Conservation (phyloP, 2,888 invertebrate species). For the Resseliella maxima region DNA sequence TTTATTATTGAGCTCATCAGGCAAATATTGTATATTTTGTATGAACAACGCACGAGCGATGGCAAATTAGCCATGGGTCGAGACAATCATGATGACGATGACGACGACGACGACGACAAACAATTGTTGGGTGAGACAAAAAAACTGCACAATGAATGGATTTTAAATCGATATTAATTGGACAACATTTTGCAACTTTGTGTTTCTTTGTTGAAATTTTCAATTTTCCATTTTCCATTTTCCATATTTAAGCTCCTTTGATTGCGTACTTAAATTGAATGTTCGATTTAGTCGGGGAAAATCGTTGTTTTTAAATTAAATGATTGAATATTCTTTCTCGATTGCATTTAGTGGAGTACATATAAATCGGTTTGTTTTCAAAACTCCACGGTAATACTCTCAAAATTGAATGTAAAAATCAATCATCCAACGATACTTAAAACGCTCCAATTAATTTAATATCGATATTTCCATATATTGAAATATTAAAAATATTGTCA, state of each 20-base stretch:
- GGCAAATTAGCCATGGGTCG: neutral
- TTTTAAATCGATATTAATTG: slow-evolving; percentile 18
- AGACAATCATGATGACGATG: neutral
- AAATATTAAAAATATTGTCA: neutral
- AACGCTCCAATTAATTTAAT: neutral
- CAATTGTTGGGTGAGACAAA: too few relatives aligned
- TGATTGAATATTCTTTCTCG: too few relatives aligned
- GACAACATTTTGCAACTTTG: slow-evolving; percentile 5
- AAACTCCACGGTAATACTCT: neutral
- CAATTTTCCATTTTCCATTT: neutral
- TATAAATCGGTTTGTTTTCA: too few relatives aligned
- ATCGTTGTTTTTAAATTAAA: too few relatives aligned
- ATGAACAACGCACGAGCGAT: neutral
- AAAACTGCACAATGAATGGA: neutral
- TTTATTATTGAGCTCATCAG: slow-evolving; percentile 22
- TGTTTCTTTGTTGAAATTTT: neutral
- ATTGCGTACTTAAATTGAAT: neutral
- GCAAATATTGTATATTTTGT: neutral
- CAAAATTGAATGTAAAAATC: neutral
- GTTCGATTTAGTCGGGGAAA: neutral
- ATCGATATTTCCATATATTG: too few relatives aligned
- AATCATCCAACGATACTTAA: neutral
- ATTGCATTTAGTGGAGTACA: too few relatives aligned
- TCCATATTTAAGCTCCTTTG: neutral
- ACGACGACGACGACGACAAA: neutral